Evolutionary conservation across 2,888 invertebrate species (phyloP).

Genomic region (Drosophila colorata): DNA sequence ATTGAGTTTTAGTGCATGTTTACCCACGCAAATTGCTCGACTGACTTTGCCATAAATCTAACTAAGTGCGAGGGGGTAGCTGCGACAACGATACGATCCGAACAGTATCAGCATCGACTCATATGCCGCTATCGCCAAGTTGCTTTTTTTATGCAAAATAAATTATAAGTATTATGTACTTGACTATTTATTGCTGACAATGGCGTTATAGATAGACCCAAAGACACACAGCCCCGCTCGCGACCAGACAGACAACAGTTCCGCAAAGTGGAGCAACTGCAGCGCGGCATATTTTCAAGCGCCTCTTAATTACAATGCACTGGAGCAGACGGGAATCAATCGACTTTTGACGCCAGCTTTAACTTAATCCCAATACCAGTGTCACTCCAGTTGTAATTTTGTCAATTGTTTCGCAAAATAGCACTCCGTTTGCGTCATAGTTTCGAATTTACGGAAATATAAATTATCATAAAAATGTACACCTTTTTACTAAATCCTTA

Average conservation of each 20-base stretch:
- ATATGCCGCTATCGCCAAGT: conserved; percentile 38
- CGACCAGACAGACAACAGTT: conserved; percentile 9
- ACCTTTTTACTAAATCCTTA: too few species aligned
- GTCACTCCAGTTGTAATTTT: conserved; percentile 34
- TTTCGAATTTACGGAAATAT: too few species aligned
- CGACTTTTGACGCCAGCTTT: conserved; percentile 54
- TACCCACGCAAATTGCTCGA: conserved; percentile 84
- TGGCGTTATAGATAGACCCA: conserved; percentile 36
- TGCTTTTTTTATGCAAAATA: conserved; percentile 71
- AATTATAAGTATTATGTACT: conserved; percentile 79
- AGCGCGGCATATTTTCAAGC: conserved; percentile 54
- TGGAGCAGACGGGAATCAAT: conserved; percentile 48
- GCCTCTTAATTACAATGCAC: conserved; percentile 68
- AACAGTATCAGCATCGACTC: conserved; percentile 31
- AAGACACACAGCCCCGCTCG: conserved; percentile 3
- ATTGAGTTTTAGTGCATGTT: conserved; percentile 83
- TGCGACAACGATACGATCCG: conserved; percentile 3
- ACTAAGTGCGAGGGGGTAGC: conserved; percentile 65
- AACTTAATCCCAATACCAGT: conserved; percentile 33
- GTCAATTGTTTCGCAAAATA: too few species aligned
- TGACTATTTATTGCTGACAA: conserved; percentile 78
- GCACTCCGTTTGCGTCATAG: too few species aligned
- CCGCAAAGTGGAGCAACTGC: conserved; percentile 62
- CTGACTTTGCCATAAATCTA: conserved; percentile 80
- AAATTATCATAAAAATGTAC: too few species aligned